Evolutionary conservation across 1,140 invertebrate genomes (phyloP), one percentile per base, ranked within the genome.

Genomic region (Drosophila pseudoobscura): DNA sequence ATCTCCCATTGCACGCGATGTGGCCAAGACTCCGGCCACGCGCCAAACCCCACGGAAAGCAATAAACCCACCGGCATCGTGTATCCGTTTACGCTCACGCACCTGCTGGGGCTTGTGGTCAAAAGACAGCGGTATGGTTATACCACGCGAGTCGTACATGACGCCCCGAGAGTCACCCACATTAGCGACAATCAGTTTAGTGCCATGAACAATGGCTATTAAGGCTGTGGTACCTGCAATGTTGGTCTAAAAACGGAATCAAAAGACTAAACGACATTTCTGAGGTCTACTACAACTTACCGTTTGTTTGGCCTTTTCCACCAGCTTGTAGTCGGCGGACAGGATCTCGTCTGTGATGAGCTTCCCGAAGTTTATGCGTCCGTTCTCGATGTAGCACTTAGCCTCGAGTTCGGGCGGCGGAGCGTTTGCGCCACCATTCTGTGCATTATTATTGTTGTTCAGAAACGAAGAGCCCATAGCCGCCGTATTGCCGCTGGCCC

Each of bases 81-180:
- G 95, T 78, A 98, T 98, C 56, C 97, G 93, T 87, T 95, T 96
- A 22, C 95, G 94, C 92, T 98, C 97, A 80, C 97, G 92, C 93
- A 97, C 97, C 94, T 97, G 96, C 91, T 98, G 96, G 26, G 98
- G 98, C 93, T 99, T 99, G 87, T 99, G 98, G 92, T 99, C 98
- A 92, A 98, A 98, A 11, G 98, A 98, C 7, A 99, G 93, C 50
- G 97, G 97, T 72, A 99, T 97, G 5, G 95, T 96, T 91, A 96
- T 96, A 13, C 97, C 97, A 90, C 96, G 95, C 44, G 93, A 94
- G 92, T 98, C 97, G 92, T 97, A 98, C 95, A 99, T 97, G 0
- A 99, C 97, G 41, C 97, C 98, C 76, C 98, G 93, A 0, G 98
- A 99, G 92, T 99, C 98, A 7, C 98, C 98, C 26, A 99, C 97